Evolutionary conservation across 2,888 invertebrate genomes (phyloP), one percentile per base, ranked within the genome.

Genomic region (Cephonodes hylas): DNA sequence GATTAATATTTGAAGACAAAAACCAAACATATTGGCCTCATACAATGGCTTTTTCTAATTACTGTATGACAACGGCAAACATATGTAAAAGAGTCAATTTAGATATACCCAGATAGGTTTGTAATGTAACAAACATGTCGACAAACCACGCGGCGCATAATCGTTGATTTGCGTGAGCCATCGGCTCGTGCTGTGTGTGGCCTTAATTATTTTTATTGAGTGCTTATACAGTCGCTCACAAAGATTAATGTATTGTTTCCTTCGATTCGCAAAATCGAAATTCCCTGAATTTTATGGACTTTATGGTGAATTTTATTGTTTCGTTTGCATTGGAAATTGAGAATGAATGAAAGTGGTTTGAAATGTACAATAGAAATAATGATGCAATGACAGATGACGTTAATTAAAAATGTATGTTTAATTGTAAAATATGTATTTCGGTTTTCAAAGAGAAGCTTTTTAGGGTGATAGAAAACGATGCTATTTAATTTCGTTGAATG

Each of bases 121-220:
- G 13, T 45, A 23, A 45, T 10, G 53, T 53, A 31, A 53, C 53
- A 53, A 53, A 15, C 46, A 38, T 34, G 34, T 59, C 27, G 6
- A 45, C 45, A 20, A 13, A 6, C 27, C 18, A 20, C 59, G 45
- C 38, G 38, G 23, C 23, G 42, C 42, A 48, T 57, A 34, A 56
- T 45, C 44, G 44, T 20, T 23, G 44, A 15, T 42, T 61, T 23
- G 57, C 61, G 61, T 61, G 61, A 34, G 20, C 18, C n/a, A 20
- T 6, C 10, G 15, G 56, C 56, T 56, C 10, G 22, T 58, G 34
- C 44, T 42, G n/a, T 53, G 8, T 53, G 18, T 22, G 34, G 18
- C 31, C 57, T 56, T 31, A 46, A 61, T 61, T 61, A 58, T 58
- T 45, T 61, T 58, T 61, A 58, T 58, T 45, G 34, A 34, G 61